Evolutionary conservation across 2,113 vertebrate species (phyloP).

Genomic region (Pycnonotus jocosus): DNA sequence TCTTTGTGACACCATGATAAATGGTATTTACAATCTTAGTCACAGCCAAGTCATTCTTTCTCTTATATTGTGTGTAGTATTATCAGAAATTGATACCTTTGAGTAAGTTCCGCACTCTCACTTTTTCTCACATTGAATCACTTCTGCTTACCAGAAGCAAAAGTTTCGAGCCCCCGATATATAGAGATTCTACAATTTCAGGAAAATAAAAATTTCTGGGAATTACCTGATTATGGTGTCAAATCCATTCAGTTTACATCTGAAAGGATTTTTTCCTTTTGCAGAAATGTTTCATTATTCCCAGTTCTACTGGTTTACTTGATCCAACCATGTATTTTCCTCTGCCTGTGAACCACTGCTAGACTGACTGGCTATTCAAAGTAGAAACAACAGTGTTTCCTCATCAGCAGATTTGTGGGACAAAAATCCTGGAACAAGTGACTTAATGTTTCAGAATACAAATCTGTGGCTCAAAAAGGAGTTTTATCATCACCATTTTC

Average conservation of each 20-base stretch:
- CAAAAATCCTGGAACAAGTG: neutral
- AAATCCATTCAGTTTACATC: neutral
- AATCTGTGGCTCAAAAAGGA: neutral
- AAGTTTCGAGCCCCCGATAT: neutral
- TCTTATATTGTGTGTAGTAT: neutral
- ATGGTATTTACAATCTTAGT: neutral
- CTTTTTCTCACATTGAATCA: neutral
- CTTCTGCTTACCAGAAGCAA: neutral
- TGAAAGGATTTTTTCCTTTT: neutral
- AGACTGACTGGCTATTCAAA: neutral
- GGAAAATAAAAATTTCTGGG: neutral
- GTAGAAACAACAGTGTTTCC: neutral
- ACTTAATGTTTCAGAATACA: neutral
- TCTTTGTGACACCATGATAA: neutral
- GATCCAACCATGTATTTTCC: neutral
- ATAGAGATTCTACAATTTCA: neutral
- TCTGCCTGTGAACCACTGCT: neutral
- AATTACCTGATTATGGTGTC: neutral
- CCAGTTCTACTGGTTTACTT: neutral
- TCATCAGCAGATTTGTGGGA: neutral
- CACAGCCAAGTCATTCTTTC: neutral
- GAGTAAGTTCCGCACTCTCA: neutral
- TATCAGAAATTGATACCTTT: neutral
- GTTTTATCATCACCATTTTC: neutral
- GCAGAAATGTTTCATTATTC: neutral